phyloP scores from a whole-genome alignment of 2,888 invertebrate species.

The Chrysodeixis includens region DNA sequence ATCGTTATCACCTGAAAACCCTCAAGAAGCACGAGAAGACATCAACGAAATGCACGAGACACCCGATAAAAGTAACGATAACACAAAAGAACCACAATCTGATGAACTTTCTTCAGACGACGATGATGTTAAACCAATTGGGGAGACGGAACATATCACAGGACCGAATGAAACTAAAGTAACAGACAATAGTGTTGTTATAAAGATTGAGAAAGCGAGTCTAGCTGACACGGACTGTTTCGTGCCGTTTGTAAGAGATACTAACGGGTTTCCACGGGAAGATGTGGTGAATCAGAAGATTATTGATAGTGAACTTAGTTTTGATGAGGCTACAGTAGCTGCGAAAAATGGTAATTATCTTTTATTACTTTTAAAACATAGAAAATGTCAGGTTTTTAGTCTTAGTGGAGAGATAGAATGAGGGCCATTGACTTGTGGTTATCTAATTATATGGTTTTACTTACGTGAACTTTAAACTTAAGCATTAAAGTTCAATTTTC shows the following conservation, averaged over 20 bases:
- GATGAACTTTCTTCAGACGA: slow-evolving; percentile 25
- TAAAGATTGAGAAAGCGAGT: slow-evolving; percentile 53
- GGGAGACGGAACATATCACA: slow-evolving; percentile 24
- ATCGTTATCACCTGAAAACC: slow-evolving; percentile 16
- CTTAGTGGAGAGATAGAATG: no score
- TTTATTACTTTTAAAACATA: slow-evolving; percentile 1
- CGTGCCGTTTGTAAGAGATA: slow-evolving; percentile 72
- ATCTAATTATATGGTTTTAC: no score
- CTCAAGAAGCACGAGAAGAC: neutral
- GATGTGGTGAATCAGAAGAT: slow-evolving; percentile 58
- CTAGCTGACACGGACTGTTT: slow-evolving; percentile 54
- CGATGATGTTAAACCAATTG: slow-evolving; percentile 36
- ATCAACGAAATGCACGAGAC: slow-evolving; percentile 7
- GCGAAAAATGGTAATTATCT: slow-evolving; percentile 69
- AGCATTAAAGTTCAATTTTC: no score
- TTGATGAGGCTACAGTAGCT: slow-evolving; percentile 66
- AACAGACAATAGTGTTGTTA: slow-evolving; percentile 41
- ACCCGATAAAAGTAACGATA: slow-evolving; percentile 9
- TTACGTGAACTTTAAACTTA: no score
- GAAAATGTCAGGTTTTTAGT: no score
- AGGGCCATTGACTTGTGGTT: no score
- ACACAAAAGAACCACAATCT: neutral
- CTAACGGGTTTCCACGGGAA: slow-evolving; percentile 65
- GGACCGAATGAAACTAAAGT: slow-evolving; percentile 24
- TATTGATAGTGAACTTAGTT: slow-evolving; percentile 69